These are phyloP conservation scores for Homalodisca vitripennis DNA, from an alignment of 1,140 invertebrate genomes.

Conservation along the genomic window DNA sequence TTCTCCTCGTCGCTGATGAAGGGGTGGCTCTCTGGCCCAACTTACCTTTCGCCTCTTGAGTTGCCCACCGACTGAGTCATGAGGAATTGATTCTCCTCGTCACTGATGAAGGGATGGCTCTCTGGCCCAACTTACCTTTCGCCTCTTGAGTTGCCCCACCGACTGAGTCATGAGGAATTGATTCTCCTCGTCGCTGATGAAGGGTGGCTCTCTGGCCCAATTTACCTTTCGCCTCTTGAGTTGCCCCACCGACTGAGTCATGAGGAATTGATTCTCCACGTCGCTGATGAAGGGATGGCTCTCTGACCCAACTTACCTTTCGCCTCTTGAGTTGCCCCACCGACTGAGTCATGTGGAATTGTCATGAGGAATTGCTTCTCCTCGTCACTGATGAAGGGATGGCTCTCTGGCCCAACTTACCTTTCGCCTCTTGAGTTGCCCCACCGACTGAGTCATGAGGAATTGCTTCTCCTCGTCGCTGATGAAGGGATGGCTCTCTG, in stretches of 20 bases:
- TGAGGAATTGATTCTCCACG: slow-evolving; percentile 64
- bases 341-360: no score
- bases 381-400: no score
- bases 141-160: slow-evolving; percentile 29
- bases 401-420: no score
- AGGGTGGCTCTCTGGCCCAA: slow-evolving; percentile 67
- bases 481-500: slow-evolving; percentile 68
- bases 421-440: slow-evolving; percentile 30
- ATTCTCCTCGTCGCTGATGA: slow-evolving; percentile 65
- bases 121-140: slow-evolving; percentile 52
- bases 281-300: slow-evolving; percentile 68
- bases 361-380: no score
- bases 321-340: no score
- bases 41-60: slow-evolving; percentile 32
- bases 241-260: slow-evolving; percentile 47
- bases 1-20: slow-evolving; percentile 66
- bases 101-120: slow-evolving; percentile 66
- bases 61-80: slow-evolving; percentile 48
- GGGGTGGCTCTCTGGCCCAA: slow-evolving; percentile 65
- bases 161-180: slow-evolving; percentile 59
- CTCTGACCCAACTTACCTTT: no score
- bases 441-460: slow-evolving; percentile 53
- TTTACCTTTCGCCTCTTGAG: slow-evolving; percentile 41
- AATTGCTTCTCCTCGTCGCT: slow-evolving; percentile 63
- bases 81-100: slow-evolving; percentile 65